phyloP scores from a whole-genome alignment of 1,140 invertebrate species.

The Camponotus vicinus region DNA sequence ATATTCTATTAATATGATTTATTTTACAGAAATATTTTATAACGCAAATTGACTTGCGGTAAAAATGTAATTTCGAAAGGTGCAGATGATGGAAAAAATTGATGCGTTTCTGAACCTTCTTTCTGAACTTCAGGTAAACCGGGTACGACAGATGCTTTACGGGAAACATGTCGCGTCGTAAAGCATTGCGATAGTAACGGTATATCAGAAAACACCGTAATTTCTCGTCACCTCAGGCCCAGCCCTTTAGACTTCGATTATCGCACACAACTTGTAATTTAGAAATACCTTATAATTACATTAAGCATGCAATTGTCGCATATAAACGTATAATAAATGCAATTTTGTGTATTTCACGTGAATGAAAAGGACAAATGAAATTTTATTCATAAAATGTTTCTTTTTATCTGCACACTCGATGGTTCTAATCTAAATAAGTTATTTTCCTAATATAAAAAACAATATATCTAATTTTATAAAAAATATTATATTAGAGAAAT shows the following conservation, averaged over 20 bases:
- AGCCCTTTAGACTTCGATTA: neutral
- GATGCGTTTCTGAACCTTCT: neutral
- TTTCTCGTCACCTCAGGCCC: neutral
- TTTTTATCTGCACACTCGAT: neutral
- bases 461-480: neutral
- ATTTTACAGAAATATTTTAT: neutral
- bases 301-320: neutral
- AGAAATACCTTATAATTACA: conserved; percentile 5
- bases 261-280: neutral
- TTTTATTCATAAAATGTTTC: neutral
- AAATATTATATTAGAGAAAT: too few relatives aligned
- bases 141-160: neutral
- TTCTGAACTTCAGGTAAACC: neutral
- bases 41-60: neutral
- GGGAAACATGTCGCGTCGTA: neutral
- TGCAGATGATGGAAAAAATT: neutral
- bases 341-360: neutral
- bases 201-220: conserved; percentile 23
- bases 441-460: too few relatives aligned
- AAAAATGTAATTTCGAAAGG: conserved; percentile 15
- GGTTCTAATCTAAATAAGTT: neutral
- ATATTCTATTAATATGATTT: neutral
- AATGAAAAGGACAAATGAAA: neutral
- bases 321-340: too few relatives aligned
- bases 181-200: conserved; percentile 9